Conservation (phyloP, 2,888 invertebrate genomes). For the Lasioglossum zephyrum region DNA sequence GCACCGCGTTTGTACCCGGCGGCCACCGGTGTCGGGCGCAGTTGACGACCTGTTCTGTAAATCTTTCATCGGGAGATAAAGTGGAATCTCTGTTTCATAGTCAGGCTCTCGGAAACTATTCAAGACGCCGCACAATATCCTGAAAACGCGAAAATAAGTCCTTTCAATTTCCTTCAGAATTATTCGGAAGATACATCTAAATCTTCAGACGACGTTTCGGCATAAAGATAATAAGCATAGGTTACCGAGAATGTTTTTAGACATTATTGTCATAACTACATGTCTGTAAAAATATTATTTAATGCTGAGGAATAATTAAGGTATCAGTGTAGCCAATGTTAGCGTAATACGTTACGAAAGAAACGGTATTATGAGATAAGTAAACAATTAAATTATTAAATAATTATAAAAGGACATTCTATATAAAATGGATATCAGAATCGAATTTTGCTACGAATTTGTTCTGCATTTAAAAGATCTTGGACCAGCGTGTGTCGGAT, state of each 20-base stretch:
- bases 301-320: neutral
- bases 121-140: slow-evolving; percentile 33
- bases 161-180: neutral
- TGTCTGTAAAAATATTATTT: neutral
- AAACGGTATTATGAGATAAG: neutral
- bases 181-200: neutral
- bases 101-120: slow-evolving; percentile 36
- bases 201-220: neutral
- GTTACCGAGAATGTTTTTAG: neutral
- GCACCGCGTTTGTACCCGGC: slow-evolving; percentile 16
- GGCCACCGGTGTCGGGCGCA: slow-evolving; percentile 1
- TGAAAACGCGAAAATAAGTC: neutral
- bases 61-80: slow-evolving; percentile 67
- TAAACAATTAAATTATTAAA: neutral
- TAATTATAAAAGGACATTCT: too few species aligned
- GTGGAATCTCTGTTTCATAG: slow-evolving; percentile 56
- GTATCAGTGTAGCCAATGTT: too few species aligned
- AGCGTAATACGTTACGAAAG: too few species aligned
- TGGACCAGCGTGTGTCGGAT: slow-evolving; percentile 10
- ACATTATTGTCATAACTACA: too few species aligned
- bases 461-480: too few species aligned
- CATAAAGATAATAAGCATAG: neutral
- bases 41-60: slow-evolving; percentile 58
- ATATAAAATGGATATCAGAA: neutral
- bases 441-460: neutral